Conservation (phyloP, 2,888 invertebrate species). For the Cephus runcator region DNA sequence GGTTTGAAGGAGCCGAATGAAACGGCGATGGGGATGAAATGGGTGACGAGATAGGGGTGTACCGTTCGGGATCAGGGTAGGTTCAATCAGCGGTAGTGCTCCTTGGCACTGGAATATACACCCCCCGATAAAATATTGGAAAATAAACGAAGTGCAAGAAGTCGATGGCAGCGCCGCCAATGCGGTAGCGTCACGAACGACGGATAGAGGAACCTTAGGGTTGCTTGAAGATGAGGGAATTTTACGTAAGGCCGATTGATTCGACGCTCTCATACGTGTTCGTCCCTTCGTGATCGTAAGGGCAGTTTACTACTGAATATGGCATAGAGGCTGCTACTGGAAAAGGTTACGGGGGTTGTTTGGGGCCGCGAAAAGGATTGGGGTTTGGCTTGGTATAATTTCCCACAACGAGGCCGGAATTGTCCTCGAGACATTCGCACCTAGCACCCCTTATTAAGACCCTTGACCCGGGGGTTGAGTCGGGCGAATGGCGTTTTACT, state of each 20-base stretch:
- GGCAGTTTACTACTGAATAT: background rate
- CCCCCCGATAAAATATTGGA: background rate
- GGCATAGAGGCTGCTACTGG: background rate
- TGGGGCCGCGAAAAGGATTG: background rate
- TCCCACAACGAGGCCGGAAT: background rate
- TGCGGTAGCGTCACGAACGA: background rate
- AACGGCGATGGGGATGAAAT: background rate
- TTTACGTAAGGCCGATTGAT: background rate
- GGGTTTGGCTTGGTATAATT: background rate
- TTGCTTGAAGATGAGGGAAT: background rate
- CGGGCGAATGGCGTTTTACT: background rate
- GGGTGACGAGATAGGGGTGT: background rate
- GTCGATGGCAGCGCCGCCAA: background rate
- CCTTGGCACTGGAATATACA: background rate
- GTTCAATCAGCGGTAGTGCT: conserved; percentile 7
- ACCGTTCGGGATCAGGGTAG: background rate
- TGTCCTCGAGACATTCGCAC: background rate
- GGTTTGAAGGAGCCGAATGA: background rate
- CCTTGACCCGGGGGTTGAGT: background rate
- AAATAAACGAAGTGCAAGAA: background rate
- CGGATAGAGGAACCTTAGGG: background rate
- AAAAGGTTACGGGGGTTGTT: background rate
- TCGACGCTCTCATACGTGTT: background rate
- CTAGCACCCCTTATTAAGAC: background rate
- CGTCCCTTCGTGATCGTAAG: background rate